phyloP scores from a whole-genome alignment of 1,140 invertebrate species.

The Calycopis cecrops region DNA sequence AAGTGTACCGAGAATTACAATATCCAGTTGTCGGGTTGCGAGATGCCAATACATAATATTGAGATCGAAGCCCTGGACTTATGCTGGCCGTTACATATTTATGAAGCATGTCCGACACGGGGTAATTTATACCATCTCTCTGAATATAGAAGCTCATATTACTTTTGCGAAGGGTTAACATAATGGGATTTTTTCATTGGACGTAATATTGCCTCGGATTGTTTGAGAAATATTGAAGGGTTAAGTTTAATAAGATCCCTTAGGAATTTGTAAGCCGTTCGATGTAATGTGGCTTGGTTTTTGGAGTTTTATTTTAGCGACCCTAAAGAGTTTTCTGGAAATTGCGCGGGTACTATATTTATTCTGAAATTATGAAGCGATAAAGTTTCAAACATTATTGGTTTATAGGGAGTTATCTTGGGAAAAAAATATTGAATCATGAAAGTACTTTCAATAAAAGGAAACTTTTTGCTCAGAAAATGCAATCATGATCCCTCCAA shows the following conservation, averaged over 20 bases:
- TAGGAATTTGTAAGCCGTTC: constrained; percentile 6
- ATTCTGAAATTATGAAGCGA: too few species aligned
- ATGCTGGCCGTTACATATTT: constrained; percentile 37
- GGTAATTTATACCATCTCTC: constrained; percentile 39
- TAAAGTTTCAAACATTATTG: too few species aligned
- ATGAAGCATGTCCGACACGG: constrained; percentile 37
- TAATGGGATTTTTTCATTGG: constrained; percentile 28
- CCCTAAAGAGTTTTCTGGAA: not conserved
- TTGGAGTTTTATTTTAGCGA: not conserved
- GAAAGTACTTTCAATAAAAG: too few species aligned
- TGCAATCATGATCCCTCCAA: too few species aligned
- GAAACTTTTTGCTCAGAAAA: too few species aligned
- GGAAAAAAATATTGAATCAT: too few species aligned
- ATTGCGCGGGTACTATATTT: not conserved
- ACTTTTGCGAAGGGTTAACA: constrained; percentile 26
- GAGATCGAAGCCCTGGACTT: constrained; percentile 30
- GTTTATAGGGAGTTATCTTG: too few species aligned
- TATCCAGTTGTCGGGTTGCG: constrained; percentile 7
- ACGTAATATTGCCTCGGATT: constrained; percentile 22
- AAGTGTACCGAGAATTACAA: constrained; percentile 1
- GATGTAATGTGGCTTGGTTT: constrained; percentile 5
- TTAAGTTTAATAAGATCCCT: constrained; percentile 9
- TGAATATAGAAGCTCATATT: constrained; percentile 31
- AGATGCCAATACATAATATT: constrained; percentile 31
- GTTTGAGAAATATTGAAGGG: constrained; percentile 10